These are phyloP conservation scores for Characodon lateralis DNA, from an alignment of 2,797 vertebrate genomes.

Conservation along the genomic window DNA sequence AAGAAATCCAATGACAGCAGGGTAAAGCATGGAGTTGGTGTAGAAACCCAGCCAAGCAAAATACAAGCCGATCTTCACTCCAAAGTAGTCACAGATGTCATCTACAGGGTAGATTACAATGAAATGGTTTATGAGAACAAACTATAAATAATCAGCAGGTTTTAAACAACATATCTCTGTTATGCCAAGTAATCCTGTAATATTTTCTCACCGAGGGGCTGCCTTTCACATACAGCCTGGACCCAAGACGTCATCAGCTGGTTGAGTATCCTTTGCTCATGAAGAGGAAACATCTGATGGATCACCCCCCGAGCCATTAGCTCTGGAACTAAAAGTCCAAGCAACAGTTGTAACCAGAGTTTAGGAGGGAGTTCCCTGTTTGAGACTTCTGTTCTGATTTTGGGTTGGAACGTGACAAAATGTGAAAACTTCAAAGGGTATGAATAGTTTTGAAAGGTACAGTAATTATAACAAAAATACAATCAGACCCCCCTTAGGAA, in stretches of 20 bases:
- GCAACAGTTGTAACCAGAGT: conserved; percentile 2
- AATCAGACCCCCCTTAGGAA: too few relatives aligned
- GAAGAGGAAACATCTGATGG: conserved; percentile 91
- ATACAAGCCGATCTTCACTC: conserved; percentile 94
- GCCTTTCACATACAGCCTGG: conserved; percentile 91
- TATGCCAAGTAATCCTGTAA: not conserved
- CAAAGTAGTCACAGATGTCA: conserved; percentile 95
- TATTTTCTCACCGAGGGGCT: conserved; percentile 84
- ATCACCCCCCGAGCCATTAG: conserved; percentile 88
- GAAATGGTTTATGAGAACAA: not conserved
- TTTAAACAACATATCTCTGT: not conserved
- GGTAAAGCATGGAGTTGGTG: conserved; percentile 94
- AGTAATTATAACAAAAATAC: not conserved
- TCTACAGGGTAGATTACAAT: conserved; percentile 69
- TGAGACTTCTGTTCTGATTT: not conserved
- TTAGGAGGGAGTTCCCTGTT: not conserved
- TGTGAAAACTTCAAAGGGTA: not conserved
- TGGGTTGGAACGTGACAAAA: not conserved
- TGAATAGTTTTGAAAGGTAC: not conserved
- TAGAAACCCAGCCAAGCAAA: conserved; percentile 96
- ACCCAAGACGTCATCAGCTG: conserved; percentile 95
- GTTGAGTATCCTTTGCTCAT: conserved; percentile 91
- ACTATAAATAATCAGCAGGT: not conserved
- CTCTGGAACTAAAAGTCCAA: conserved; percentile 84
- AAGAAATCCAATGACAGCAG: conserved; percentile 89